Conservation (phyloP, 2,797 vertebrate genomes). For the Gephyroberyx darwinii region DNA sequence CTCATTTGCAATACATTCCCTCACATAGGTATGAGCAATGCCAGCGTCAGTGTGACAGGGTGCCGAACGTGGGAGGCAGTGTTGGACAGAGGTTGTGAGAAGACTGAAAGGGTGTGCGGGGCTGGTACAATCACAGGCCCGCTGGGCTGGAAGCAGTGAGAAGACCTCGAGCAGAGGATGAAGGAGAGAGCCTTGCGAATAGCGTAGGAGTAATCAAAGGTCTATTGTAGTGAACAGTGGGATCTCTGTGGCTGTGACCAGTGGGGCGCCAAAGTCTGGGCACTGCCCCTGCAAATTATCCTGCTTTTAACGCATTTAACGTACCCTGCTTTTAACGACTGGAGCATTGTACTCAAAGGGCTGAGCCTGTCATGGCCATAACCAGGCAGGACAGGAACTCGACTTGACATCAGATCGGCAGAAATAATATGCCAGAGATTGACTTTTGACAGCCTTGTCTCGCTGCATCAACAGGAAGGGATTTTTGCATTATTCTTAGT, state of each 20-base stretch:
- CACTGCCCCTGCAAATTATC: constrained; percentile 69
- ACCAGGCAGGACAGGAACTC: constrained; percentile 41
- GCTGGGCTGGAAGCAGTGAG: constrained; percentile 68
- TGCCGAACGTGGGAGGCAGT: constrained; percentile 59
- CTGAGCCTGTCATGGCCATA: constrained; percentile 27
- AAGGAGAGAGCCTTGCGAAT: constrained; percentile 58
- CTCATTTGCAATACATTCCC: constrained; percentile 29
- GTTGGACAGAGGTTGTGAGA: constrained; percentile 54
- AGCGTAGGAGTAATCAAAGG: constrained; percentile 81
- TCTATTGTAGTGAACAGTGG: constrained; percentile 81
- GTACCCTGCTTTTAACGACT: constrained; percentile 49
- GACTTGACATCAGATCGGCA: constrained; percentile 4
- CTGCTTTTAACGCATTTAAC: constrained; percentile 72
- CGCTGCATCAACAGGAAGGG: neutral
- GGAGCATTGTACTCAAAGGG: constrained; percentile 48
- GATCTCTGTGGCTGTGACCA: constrained; percentile 68
- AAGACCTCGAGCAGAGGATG: constrained; percentile 59
- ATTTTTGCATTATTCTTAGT: neutral
- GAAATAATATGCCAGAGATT: constrained; percentile 4
- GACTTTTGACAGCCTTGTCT: constrained; percentile 18
- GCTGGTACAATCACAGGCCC: constrained; percentile 73
- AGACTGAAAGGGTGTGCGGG: constrained; percentile 58
- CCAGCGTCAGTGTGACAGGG: constrained; percentile 38
- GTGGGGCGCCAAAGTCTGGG: constrained; percentile 48
- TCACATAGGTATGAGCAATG: constrained; percentile 45